phyloP scores from a whole-genome alignment of 2,888 invertebrate species.

The Phasia obesa region DNA sequence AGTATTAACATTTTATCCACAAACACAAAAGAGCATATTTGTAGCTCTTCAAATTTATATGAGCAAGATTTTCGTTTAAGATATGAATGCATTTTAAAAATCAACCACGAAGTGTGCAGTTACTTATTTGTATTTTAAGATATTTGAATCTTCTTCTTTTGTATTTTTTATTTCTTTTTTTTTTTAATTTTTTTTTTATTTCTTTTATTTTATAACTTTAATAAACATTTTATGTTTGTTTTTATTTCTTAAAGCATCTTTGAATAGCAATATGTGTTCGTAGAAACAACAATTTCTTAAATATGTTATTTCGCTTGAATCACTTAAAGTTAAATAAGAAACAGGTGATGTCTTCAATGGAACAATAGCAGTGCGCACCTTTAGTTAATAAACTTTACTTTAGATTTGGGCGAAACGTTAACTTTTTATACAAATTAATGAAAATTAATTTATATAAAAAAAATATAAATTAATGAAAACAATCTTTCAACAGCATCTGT shows the following conservation, averaged over 20 bases:
- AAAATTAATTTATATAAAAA: too few species aligned
- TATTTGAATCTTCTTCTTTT: slow-evolving; percentile 42
- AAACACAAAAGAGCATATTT: slow-evolving; percentile 53
- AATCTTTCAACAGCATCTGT: too few species aligned
- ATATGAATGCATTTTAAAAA: slow-evolving; percentile 55
- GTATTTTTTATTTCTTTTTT: slow-evolving; percentile 18
- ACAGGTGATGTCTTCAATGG: slow-evolving; percentile 54
- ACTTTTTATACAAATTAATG: too few species aligned
- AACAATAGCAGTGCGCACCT: too few species aligned
- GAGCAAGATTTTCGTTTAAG: slow-evolving; percentile 57
- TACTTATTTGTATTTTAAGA: slow-evolving; percentile 35
- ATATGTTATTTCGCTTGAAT: slow-evolving; percentile 43
- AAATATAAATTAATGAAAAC: too few species aligned
- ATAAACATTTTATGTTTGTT: neutral
- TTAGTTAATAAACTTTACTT: too few species aligned
- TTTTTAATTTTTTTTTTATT: slow-evolving; percentile 39
- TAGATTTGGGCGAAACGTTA: too few species aligned
- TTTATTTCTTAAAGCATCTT: slow-evolving; percentile 3
- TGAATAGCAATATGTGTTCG: slow-evolving; percentile 38
- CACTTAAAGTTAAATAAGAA: slow-evolving; percentile 46
- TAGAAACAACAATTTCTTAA: slow-evolving; percentile 57
- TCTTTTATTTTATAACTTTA: slow-evolving; percentile 1
- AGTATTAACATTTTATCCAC: slow-evolving; percentile 45
- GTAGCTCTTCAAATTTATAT: slow-evolving; percentile 54
- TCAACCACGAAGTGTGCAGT: slow-evolving; percentile 54